Evolutionary conservation across 1,140 invertebrate species (phyloP), one percentile per base, ranked within the genome.

Genomic region (Drosophila grimshawi): DNA sequence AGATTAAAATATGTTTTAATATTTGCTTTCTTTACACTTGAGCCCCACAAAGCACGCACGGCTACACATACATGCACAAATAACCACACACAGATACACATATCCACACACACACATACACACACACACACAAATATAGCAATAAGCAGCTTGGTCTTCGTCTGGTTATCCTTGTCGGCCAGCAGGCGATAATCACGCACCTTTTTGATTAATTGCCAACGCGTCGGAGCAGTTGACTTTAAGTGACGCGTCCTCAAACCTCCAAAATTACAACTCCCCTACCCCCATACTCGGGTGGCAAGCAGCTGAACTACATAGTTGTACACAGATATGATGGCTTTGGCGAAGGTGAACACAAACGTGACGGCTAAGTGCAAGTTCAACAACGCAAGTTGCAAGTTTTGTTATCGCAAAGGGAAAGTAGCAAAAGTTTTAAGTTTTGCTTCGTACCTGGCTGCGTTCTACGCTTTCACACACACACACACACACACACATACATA

Each of bases 1-100:
- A 89, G 85, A 89, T 89, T 89, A 89, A 89, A 89, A 89, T 89
- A 89, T 90, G 78, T 89, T 89, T 89, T 81, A 78, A 89, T 89
- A 89, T 89, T 89, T 89, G 85, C 85, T 81, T 80, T 74, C 78
- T 79, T 86, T 68, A 65, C 72, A 68, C 80, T 72, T 52, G 29
- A 49, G 33, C 19, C 45, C 43, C 59, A 51, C 57, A 55, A 49
- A 27, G 61, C 56, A 56, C 60, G 62, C 76, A 67, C 62, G 56
- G 7, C 37, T 37, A 59, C 52, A 37, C 19, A 35, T 3, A 10
- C 19, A 27, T 33, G 10, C 30, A 35, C 30, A 62, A 35, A 48
- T 27, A 56, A 19, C 19, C 61, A 30, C n/a, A 46, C 37, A 46
- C 10, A 48, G 48, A 48, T 27, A 46, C 64, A 57, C 52, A 37